These are phyloP conservation scores for Mesocentrotus franciscanus DNA, from an alignment of 53 echinoderm and acorn worm species.

Conservation along the genomic window DNA sequence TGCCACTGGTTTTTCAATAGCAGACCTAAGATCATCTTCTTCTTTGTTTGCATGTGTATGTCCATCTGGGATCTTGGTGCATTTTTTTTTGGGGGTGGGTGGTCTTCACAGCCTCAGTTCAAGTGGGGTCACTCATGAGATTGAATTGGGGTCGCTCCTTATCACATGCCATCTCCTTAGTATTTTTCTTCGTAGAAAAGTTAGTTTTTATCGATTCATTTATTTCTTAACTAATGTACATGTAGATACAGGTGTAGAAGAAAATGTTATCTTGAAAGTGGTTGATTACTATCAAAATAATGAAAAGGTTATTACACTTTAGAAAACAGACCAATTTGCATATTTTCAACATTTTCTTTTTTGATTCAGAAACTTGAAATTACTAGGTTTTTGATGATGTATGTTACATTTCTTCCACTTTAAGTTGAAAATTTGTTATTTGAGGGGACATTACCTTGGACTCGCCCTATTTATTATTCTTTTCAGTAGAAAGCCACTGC, in stretches of 20 bases:
- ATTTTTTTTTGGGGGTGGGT: slow-evolving; percentile 7
- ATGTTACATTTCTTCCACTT: too few species aligned
- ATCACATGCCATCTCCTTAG: neutral
- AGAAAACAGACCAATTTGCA: neutral
- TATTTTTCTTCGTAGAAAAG: neutral
- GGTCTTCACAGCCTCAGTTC: neutral
- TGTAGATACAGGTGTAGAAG: slow-evolving; percentile 13
- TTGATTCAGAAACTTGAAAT: too few species aligned
- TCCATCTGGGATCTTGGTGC: slow-evolving; percentile 48
- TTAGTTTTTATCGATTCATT: neutral
- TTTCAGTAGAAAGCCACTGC: too few species aligned
- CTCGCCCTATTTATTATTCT: too few species aligned
- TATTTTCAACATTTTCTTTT: neutral
- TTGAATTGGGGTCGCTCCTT: too few species aligned
- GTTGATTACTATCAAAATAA: neutral
- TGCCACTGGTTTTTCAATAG: slow-evolving; percentile 24
- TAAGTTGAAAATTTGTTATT: too few species aligned
- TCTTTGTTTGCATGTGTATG: slow-evolving; percentile 43
- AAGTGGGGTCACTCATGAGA: too few species aligned
- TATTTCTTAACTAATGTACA: slow-evolving; percentile 16
- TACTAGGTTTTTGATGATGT: too few species aligned
- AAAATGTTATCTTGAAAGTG: neutral
- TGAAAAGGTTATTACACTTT: neutral
- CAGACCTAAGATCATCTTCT: slow-evolving; percentile 44
- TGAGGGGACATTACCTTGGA: too few species aligned